Conservation (phyloP, 2,113 vertebrate species). For the Mormyrus lacerda region DNA sequence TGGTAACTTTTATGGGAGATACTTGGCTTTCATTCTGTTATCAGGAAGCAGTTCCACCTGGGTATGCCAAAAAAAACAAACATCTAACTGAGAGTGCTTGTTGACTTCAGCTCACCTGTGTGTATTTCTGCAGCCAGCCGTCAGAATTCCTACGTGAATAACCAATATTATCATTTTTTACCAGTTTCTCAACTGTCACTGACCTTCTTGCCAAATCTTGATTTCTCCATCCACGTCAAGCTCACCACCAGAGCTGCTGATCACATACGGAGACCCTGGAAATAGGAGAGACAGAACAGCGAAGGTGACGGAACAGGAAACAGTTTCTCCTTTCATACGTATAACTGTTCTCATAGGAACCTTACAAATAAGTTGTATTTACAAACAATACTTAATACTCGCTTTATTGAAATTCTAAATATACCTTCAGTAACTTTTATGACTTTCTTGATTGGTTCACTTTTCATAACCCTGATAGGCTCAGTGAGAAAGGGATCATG, state of each 20-base stretch:
- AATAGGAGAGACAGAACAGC: neutral
- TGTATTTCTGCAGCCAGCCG: neutral
- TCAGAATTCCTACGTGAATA: neutral
- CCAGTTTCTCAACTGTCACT: slow-evolving; percentile 27
- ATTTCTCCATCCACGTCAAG: slow-evolving; percentile 27
- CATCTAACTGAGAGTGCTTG: neutral
- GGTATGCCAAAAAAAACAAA: neutral
- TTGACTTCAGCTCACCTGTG: neutral
- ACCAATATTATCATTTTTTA: neutral
- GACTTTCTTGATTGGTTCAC: slow-evolving; percentile 17
- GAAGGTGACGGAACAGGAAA: neutral
- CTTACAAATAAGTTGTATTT: neutral
- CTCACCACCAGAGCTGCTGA: slow-evolving; percentile 28
- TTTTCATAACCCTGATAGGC: slow-evolving; percentile 24
- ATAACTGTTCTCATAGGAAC: neutral
- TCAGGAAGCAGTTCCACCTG: neutral
- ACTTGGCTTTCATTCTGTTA: neutral
- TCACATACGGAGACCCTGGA: slow-evolving; percentile 33
- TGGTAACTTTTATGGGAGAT: neutral
- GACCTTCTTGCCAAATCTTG: slow-evolving; percentile 42
- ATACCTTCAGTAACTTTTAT: slow-evolving; percentile 28
- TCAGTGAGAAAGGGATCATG: slow-evolving; percentile 23
- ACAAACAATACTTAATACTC: neutral
- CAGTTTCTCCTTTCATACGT: neutral
- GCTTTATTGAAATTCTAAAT: neutral